Conservation (phyloP, 2,888 invertebrate species). For the Drosophila buzzatii region DNA sequence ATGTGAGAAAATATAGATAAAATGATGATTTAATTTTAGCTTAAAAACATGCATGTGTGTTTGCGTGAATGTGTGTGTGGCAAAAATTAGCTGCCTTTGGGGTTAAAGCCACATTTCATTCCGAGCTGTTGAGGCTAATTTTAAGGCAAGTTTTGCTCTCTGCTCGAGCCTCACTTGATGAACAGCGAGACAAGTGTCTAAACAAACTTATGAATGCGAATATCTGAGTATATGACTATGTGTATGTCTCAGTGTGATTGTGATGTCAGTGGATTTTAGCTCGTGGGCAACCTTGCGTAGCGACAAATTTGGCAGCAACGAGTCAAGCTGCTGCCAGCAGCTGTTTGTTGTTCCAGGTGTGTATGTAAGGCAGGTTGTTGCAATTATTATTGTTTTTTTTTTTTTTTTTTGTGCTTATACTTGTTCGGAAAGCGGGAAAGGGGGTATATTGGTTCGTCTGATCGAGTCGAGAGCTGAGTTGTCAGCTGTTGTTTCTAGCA, state of each 20-base stretch:
- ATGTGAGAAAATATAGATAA: slow-evolving; percentile 64
- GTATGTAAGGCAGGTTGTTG: slow-evolving; percentile 17
- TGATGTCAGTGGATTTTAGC: slow-evolving; percentile 20
- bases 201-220: slow-evolving; percentile 24
- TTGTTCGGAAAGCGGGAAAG: background rate
- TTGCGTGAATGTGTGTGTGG: slow-evolving; percentile 31
- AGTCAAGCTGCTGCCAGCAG: slow-evolving; percentile 48
- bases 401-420: background rate
- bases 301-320: slow-evolving; percentile 72
- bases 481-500: background rate
- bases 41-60: slow-evolving; percentile 26
- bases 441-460: background rate
- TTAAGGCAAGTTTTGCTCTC: slow-evolving; percentile 47
- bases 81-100: slow-evolving; percentile 47
- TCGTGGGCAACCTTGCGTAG: slow-evolving; percentile 63
- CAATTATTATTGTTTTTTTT: slow-evolving; percentile 5
- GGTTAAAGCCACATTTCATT: slow-evolving; percentile 51
- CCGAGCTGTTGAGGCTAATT: slow-evolving; percentile 56
- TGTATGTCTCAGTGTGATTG: slow-evolving; percentile 1
- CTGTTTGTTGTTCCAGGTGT: slow-evolving; percentile 10
- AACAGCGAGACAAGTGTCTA: slow-evolving; percentile 29
- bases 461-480: background rate
- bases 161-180: slow-evolving; percentile 36
- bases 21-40: slow-evolving; percentile 75
- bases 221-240: background rate